Percentiles rank a stretch among this genome's conserved stretches.
Evolutionary conservation across 2,113 vertebrate species (phyloP).

Genomic region (Muntiacus reevesi): DNA sequence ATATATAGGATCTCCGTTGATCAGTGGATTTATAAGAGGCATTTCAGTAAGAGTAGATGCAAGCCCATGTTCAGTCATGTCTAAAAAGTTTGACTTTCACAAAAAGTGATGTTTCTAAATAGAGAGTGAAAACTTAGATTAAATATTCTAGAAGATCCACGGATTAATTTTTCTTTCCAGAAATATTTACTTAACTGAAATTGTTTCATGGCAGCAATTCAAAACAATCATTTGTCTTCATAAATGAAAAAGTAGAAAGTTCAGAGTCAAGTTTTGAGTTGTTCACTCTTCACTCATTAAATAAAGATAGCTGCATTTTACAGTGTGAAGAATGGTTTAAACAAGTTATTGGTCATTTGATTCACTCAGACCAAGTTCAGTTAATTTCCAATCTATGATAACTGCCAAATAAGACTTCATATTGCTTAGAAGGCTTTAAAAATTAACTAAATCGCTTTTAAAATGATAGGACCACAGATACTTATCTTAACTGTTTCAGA

Average conservation of each 20-base stretch:
- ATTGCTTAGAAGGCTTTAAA: background rate
- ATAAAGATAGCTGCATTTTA: background rate
- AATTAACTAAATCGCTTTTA: background rate
- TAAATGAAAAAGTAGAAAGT: background rate
- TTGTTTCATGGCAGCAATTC: background rate
- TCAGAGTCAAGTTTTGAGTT: background rate
- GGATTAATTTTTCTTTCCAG: background rate
- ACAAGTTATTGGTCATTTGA: background rate
- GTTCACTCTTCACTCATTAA: background rate
- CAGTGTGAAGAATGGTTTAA: background rate
- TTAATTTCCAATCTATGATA: background rate
- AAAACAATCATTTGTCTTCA: background rate
- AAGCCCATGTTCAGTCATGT: conserved; percentile 85
- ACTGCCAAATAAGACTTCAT: background rate
- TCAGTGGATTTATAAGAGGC: conserved; percentile 82
- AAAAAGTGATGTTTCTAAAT: conserved; percentile 8
- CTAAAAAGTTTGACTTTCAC: conserved; percentile 75
- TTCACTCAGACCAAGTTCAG: background rate
- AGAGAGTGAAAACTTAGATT: conserved; percentile 30
- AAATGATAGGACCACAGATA: background rate
- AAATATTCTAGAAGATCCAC: no score
- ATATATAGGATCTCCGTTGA: conserved; percentile 82
- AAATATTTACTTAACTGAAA: background rate
- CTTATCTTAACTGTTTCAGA: background rate
- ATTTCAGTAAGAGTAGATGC: conserved; percentile 82